Evolutionary conservation across 2,888 invertebrate genomes (phyloP), one percentile per base, ranked within the genome.

Genomic region (Ennomos quercinarius): DNA sequence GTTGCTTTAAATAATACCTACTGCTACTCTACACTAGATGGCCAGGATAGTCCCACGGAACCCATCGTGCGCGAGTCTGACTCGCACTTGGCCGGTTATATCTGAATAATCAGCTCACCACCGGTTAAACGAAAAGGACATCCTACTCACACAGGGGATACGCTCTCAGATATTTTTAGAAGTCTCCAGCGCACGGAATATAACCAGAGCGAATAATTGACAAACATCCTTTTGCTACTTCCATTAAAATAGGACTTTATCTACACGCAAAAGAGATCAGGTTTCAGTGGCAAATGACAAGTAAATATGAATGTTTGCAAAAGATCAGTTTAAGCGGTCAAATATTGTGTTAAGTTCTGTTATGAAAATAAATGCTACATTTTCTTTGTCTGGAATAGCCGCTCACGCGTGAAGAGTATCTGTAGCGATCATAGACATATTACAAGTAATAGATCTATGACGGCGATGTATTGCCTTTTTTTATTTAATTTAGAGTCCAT

Each of bases 361-460:
- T 65, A 63, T 64, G 66, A 57, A 61, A 63, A 66, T 63, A 61
- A 27, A 48, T 56, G 57, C 50, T 46, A 47, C 45, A 39, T 60
- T 6, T 59, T 60, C 61, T 60, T 63, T 60, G 58, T 64, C 55
- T 35, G 12, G 17, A 10, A 41, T 42, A 51, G 51, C 39, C 6
- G 35, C 50, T 49, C 10, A 9, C 6, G 27, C 6, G 27, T 27
- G 3, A 17, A 17, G 17, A 17, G 17, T 3, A 17, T 17, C 17
- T 17, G 42, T 5, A 11, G 36, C 10, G 34, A 43, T 46, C 35
- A 36, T 12, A 9, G 12, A 9, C 35, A 11, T 45, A 17, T 17
- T 17, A 4, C n/a, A n/a, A n/a, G n/a, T n/a, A n/a, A n/a, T n/a
- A n/a, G n/a, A n/a, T n/a, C n/a, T n/a, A n/a, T n/a, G n/a, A n/a